Evolutionary conservation across 2,797 vertebrate species (phyloP).

Genomic region (Neosilurus mollespiculum): DNA sequence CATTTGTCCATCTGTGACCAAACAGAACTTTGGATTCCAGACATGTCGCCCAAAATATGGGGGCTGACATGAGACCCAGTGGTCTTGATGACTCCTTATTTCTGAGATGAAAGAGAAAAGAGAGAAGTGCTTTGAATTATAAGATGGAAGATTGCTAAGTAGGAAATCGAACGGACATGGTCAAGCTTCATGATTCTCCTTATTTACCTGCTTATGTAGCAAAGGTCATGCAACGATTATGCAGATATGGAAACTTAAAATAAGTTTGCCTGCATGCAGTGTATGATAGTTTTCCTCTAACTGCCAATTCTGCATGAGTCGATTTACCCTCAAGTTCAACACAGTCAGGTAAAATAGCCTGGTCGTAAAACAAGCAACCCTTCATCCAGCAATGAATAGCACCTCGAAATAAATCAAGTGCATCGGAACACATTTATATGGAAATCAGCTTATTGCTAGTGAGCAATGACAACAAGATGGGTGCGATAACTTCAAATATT

Average conservation of each 20-base stretch:
- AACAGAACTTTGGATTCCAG: constrained; percentile 74
- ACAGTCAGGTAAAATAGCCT: constrained; percentile 31
- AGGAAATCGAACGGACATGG: background rate
- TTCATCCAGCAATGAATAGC: constrained; percentile 34
- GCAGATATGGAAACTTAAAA: background rate
- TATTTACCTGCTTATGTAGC: background rate
- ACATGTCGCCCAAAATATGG: constrained; percentile 67
- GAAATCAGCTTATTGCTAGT: constrained; percentile 44
- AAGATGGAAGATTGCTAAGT: background rate
- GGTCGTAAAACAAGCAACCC: constrained; percentile 42
- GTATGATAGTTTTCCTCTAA: constrained; percentile 22
- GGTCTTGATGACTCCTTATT: constrained; percentile 58
- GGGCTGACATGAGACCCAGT: constrained; percentile 68
- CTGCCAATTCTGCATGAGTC: constrained; percentile 23
- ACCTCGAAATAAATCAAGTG: constrained; percentile 42
- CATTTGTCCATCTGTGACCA: constrained; percentile 73
- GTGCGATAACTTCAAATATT: constrained; percentile 31
- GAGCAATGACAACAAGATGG: constrained; percentile 31
- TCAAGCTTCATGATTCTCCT: background rate
- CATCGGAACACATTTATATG: constrained; percentile 54
- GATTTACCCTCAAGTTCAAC: constrained; percentile 35
- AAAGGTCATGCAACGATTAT: background rate
- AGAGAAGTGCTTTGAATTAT: background rate
- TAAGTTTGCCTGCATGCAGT: background rate
- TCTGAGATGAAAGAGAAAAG: constrained; percentile 59